Conservation (phyloP, 2,797 vertebrate genomes). For the Rhincodon typus region DNA sequence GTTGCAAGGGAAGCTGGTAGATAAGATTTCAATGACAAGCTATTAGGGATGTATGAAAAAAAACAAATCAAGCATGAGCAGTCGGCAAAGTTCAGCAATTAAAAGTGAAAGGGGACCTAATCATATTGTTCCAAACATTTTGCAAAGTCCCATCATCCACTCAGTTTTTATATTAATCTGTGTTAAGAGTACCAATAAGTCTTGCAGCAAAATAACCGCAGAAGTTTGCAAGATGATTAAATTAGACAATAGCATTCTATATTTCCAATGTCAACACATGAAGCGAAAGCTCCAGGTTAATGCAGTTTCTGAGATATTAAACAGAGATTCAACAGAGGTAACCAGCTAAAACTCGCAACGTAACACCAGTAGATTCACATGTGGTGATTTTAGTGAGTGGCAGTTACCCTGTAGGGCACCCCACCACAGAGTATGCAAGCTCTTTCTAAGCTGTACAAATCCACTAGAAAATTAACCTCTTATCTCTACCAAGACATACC, state of each 20-base stretch:
- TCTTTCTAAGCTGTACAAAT: neutral
- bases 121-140: neutral
- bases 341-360: neutral
- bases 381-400: neutral
- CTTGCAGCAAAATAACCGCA: neutral
- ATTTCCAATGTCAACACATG: neutral
- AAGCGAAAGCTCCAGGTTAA: neutral
- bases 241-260: neutral
- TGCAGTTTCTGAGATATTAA: neutral
- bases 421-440: neutral
- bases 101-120: neutral
- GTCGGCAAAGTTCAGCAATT: neutral
- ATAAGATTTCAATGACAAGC: neutral
- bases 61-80: slow-evolving; percentile 7
- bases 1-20: neutral
- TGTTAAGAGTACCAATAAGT: neutral
- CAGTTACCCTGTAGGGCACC: neutral
- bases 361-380: neutral
- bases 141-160: neutral
- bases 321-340: neutral
- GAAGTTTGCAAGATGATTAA: neutral
- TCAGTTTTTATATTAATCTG: neutral
- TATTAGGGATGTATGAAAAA: neutral
- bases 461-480: neutral
- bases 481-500: neutral